Conservation (phyloP, 2,113 vertebrate genomes). For the Pluvialis apricaria region DNA sequence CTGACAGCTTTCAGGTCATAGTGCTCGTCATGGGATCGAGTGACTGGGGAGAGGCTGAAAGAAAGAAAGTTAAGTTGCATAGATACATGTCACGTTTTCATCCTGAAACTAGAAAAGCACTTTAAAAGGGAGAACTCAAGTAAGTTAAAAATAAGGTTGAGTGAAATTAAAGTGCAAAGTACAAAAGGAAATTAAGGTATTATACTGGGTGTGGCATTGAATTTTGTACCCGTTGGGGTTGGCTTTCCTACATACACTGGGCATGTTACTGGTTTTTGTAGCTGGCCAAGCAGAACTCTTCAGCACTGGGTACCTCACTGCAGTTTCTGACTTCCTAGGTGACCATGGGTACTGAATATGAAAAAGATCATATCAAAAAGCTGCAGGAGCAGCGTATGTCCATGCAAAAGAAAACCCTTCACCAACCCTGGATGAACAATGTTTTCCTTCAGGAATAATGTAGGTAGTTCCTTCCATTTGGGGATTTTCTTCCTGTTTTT, state of each 20-base stretch:
- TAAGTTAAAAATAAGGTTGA: neutral
- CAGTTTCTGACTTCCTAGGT: neutral
- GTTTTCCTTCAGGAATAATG: slow-evolving; percentile 79
- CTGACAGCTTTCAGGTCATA: neutral
- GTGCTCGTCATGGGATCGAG: neutral
- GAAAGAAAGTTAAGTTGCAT: neutral
- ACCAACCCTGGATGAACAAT: slow-evolving; percentile 94
- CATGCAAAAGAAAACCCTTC: slow-evolving; percentile 93
- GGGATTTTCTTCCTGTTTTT: neutral
- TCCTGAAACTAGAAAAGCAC: neutral
- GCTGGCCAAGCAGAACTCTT: neutral
- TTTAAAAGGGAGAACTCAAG: neutral
- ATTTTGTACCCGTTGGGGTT: neutral
- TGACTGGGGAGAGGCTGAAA: neutral
- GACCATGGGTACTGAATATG: slow-evolving; percentile 78
- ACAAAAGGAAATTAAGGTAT: neutral
- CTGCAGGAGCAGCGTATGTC: slow-evolving; percentile 85
- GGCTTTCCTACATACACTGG: neutral
- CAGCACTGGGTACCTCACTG: neutral
- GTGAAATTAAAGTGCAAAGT: neutral
- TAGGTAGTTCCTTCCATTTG: slow-evolving; percentile 18
- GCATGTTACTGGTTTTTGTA: neutral
- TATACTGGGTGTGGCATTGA: neutral
- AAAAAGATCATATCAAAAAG: slow-evolving; percentile 79
- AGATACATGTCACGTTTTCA: neutral